A percentile compares a stretch with the other conserved stretches of the same genome.
Evolutionary conservation across 2,888 invertebrate species (phyloP).

Genomic region (Anoncus sp.): DNA sequence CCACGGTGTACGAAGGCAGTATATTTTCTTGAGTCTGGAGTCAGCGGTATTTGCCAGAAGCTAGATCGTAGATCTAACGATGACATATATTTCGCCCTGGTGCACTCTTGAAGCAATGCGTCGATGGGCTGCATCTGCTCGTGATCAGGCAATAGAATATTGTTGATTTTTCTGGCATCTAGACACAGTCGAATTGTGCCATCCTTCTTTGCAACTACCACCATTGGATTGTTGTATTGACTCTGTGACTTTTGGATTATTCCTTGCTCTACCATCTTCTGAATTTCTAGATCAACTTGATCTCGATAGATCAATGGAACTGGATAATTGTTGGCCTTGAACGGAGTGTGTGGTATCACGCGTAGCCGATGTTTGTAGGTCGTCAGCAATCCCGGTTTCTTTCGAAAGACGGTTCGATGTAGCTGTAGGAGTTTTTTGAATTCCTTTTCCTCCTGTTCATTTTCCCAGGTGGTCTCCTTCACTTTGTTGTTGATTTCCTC

Average conservation of each 20-base stretch:
- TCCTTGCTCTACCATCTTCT: background rate
- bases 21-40: background rate
- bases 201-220: background rate
- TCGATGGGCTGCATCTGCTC: background rate
- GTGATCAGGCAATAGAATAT: background rate
- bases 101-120: conserved; percentile 1
- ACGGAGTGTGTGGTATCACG: background rate
- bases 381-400: background rate
- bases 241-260: background rate
- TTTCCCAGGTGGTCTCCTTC: background rate
- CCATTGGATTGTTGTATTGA: conserved; percentile 2
- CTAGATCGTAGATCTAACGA: background rate
- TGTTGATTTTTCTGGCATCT: background rate
- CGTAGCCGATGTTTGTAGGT: conserved; percentile 5
- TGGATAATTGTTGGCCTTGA: background rate
- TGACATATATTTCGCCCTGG: background rate
- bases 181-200: background rate
- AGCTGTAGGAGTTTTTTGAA: background rate
- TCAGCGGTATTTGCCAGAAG: conserved; percentile 22
- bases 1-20: conserved; percentile 10
- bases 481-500: background rate
- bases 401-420: background rate
- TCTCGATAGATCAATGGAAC: conserved; percentile 3
- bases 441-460: background rate
- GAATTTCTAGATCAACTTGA: background rate